phyloP scores from a whole-genome alignment of 2,797 vertebrate genomes.

The Eupleurogrammus muticus region DNA sequence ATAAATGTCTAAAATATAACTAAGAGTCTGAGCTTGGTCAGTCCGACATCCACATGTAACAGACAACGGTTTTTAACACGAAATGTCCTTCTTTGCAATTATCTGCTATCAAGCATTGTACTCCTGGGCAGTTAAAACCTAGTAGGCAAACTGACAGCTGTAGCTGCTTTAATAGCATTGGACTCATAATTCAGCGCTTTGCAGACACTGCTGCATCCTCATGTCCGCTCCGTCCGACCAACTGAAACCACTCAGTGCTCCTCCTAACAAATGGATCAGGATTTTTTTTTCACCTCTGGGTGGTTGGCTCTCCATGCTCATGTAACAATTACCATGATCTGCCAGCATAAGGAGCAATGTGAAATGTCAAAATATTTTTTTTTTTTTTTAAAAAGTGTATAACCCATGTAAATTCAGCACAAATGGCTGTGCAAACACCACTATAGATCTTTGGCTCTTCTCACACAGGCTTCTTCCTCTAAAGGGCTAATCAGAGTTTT shows the following conservation, averaged over 20 bases:
- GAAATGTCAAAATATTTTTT: slow-evolving; percentile 11
- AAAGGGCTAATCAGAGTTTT: slow-evolving; percentile 9
- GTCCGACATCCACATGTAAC: background rate
- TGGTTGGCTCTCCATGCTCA: background rate
- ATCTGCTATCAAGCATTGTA: slow-evolving; percentile 3
- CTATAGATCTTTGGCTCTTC: slow-evolving; percentile 14
- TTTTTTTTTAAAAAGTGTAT: slow-evolving; percentile 4
- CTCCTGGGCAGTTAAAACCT: background rate
- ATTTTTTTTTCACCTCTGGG: slow-evolving; percentile 7
- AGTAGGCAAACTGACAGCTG: slow-evolving; percentile 25
- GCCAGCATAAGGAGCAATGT: background rate
- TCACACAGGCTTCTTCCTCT: slow-evolving; percentile 28
- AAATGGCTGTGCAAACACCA: background rate
- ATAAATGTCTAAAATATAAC: slow-evolving; percentile 39
- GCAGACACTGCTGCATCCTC: slow-evolving; percentile 35
- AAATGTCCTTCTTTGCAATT: slow-evolving; percentile 21
- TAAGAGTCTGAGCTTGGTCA: background rate
- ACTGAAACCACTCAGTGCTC: slow-evolving; percentile 10
- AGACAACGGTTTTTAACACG: slow-evolving; percentile 44
- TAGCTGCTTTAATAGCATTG: slow-evolving; percentile 35
- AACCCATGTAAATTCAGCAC: slow-evolving; percentile 16
- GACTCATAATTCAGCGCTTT: slow-evolving; percentile 41
- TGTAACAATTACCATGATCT: background rate
- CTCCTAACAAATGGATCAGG: slow-evolving; percentile 10
- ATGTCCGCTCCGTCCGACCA: slow-evolving; percentile 20